A percentile compares a stretch with the other conserved stretches of the same genome.
Conservation (phyloP, 2,113 vertebrate species). For the Chlamydotis undulata region DNA sequence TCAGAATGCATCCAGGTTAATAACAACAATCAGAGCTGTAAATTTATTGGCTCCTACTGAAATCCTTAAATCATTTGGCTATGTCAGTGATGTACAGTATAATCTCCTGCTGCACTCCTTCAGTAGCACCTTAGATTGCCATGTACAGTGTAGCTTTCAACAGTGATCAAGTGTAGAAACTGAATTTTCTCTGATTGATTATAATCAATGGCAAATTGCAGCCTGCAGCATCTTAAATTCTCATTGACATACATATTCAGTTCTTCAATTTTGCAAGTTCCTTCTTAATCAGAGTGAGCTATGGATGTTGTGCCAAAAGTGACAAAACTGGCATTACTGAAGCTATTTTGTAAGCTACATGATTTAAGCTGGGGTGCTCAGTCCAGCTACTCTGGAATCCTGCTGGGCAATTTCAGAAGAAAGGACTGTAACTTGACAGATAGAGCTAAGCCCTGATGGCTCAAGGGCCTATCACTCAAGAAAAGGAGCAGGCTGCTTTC, state of each 20-base stretch:
- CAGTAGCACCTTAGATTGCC: not conserved
- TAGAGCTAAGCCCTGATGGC: not conserved
- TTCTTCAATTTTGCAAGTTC: slow-evolving; percentile 8
- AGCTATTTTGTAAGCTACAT: not conserved
- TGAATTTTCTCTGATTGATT: not conserved
- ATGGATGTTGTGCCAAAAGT: not conserved
- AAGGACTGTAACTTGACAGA: not conserved
- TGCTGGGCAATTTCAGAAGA: not conserved
- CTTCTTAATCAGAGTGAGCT: not conserved
- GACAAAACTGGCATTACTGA: not conserved
- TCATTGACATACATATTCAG: not conserved
- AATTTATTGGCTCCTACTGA: not conserved
- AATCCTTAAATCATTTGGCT: not conserved
- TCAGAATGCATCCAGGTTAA: not conserved
- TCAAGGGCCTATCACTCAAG: not conserved
- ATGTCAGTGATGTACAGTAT: not conserved
- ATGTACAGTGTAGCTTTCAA: not conserved
- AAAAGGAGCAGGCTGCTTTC: not conserved
- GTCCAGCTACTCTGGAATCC: not conserved
- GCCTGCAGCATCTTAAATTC: not conserved
- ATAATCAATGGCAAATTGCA: not conserved
- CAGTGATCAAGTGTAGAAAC: not conserved
- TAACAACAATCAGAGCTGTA: not conserved
- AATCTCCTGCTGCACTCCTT: not conserved
- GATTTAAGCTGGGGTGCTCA: not conserved